Conservation (phyloP, 1,140 invertebrate genomes). For the Platorchestia sp. region DNA sequence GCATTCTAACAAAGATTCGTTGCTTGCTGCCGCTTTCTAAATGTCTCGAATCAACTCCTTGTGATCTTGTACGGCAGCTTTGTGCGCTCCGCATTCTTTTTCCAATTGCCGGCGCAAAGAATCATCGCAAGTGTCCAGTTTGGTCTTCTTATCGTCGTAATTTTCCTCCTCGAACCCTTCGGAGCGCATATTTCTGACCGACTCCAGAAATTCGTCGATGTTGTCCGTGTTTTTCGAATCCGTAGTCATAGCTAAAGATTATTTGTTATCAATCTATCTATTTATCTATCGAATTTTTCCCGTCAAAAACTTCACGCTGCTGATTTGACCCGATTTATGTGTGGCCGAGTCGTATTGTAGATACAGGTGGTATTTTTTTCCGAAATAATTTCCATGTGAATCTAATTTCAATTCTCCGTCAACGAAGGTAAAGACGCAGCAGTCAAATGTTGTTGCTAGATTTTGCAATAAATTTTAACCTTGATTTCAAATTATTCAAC, state of each 20-base stretch:
- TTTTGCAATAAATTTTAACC: background rate
- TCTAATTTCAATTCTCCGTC: background rate
- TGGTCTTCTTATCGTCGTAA: background rate
- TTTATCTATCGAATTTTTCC: background rate
- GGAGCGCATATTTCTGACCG: background rate
- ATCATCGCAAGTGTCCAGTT: background rate
- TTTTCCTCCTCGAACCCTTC: background rate
- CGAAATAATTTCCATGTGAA: background rate
- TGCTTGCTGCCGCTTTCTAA: background rate
- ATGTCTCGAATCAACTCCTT: background rate
- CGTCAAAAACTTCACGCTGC: background rate
- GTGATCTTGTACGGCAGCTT: background rate
- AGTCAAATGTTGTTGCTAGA: background rate
- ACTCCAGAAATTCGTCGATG: background rate
- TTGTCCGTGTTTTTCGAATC: background rate
- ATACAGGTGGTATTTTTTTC: background rate
- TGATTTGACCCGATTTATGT: background rate
- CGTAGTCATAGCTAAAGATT: background rate
- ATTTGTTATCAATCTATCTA: background rate
- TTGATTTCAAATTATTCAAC: background rate
- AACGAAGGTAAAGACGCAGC: background rate
- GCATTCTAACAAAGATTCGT: background rate
- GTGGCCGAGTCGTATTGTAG: background rate
- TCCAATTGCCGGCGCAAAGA: background rate
- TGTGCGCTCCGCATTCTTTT: background rate